Evolutionary conservation across 2,888 invertebrate species (phyloP).

Genomic region (Lasioglossum villosulum): DNA sequence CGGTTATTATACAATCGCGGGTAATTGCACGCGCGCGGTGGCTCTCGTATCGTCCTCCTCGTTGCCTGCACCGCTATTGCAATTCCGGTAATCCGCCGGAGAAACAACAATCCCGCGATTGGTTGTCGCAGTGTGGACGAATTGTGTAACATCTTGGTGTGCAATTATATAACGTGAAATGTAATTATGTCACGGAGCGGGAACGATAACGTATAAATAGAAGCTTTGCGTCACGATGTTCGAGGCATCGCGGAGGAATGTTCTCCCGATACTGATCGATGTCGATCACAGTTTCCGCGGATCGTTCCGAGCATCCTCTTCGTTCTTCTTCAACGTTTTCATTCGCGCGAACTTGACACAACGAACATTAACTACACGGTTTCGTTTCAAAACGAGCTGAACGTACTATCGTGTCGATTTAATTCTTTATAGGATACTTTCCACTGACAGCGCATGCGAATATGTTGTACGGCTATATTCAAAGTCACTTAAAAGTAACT

Average conservation of each 20-base stretch:
- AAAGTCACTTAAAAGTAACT: too few relatives aligned
- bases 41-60: slow-evolving; percentile 23
- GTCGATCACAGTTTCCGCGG: slow-evolving; percentile 2
- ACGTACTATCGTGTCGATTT: not conserved
- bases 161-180: slow-evolving; percentile 43
- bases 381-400: not conserved
- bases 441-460: not conserved
- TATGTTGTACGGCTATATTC: too few relatives aligned
- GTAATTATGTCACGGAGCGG: slow-evolving; percentile 43
- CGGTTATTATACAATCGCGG: slow-evolving; percentile 29
- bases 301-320: not conserved
- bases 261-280: slow-evolving; percentile 17
- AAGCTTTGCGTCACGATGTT: not conserved
- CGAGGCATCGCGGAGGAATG: not conserved
- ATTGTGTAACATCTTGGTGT: slow-evolving; percentile 19
- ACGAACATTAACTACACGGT: not conserved
- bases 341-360: not conserved
- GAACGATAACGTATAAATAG: slow-evolving; percentile 49
- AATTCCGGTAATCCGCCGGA: slow-evolving; percentile 19
- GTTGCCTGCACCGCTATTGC: slow-evolving; percentile 20
- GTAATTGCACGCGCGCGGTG: slow-evolving; percentile 32
- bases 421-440: not conserved
- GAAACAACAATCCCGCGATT: slow-evolving; percentile 3
- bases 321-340: not conserved
- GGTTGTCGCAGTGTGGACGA: slow-evolving; percentile 30